These are phyloP conservation scores for Mesoclemmys tuberculata DNA, from an alignment of 2,113 vertebrate species.

Conservation along the genomic window DNA sequence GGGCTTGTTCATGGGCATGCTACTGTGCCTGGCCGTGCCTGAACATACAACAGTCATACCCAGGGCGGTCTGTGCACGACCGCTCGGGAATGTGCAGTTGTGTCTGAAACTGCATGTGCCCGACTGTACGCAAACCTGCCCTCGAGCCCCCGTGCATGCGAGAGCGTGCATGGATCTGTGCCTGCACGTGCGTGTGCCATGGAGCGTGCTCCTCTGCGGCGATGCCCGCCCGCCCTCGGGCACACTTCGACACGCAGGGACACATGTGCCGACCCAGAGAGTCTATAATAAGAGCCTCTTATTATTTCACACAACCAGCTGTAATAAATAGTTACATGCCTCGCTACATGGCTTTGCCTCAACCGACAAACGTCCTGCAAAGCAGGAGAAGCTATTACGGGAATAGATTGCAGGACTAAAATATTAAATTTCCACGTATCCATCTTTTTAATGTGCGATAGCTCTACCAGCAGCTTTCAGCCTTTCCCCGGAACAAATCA, in stretches of 20 bases:
- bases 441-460: constrained; percentile 60
- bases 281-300: not conserved
- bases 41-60: not conserved
- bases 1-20: not conserved
- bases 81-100: not conserved
- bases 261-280: rapidly evolving
- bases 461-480: constrained; percentile 49
- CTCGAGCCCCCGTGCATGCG: not conserved
- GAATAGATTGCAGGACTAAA: constrained; percentile 75
- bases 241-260: not conserved
- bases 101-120: not conserved
- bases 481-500: constrained; percentile 42
- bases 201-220: not conserved
- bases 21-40: not conserved
- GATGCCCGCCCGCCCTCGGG: not conserved
- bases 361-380: constrained; percentile 69
- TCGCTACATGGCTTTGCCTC: constrained; percentile 45
- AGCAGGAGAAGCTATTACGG: constrained; percentile 72
- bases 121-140: not conserved
- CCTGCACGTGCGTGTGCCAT: not conserved
- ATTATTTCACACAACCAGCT: not conserved
- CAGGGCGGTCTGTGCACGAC: not conserved
- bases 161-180: not conserved
- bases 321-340: constrained; percentile 43
- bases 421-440: constrained; percentile 79